Evolutionary conservation across 30 jellyfish, hydroid and myxozoan genomes (phyloP), one percentile per base, ranked within the genome.

Genomic region (Aurelia aurita complex sp. Pacific): DNA sequence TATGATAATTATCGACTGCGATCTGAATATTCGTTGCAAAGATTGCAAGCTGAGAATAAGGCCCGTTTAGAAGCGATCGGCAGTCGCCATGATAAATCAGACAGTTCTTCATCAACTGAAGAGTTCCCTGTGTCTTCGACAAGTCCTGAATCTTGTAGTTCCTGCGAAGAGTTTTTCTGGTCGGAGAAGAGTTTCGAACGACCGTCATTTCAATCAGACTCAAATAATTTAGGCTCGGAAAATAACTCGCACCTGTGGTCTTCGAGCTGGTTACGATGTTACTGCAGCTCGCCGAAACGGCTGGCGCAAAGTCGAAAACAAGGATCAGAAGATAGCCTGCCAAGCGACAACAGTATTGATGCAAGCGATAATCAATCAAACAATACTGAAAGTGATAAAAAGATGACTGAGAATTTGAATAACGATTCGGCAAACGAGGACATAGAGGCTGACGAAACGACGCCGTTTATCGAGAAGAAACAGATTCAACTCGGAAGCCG

Each of bases 181-280:
- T 88, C 91, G 10, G 91, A 80, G 2, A 79, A 89, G 80, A 72
- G 77, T 70, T 79, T 88, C 80, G 88, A 76, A 53, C 57, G 96
- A n/a, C 64, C 91, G 23, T 75, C 19, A 17, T 60, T 76, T 74
- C 53, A 75, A 34, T 69, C 87, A 43, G 79, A 64, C 42, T 79
- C 84, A 57, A 86, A 82, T 53, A 42, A 73, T 79, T 89, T 74
- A 64, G 90, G 64, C 16, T 18, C 76, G 71, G 83, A 66, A n/a
- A 93, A 80, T 13, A 88, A 89, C 64, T 62, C 96, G 3, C 99
- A 94, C 52, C 80, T 94, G 11, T 94, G 99, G 99, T 89, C 97
- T 15, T 88, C 90, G 55, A 96, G 87, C 59, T 82, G 96, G 97
- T 72, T 88, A 78, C 88, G 94, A 76, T 94, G 99, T 69, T 85